phyloP scores from a whole-genome alignment of 2,888 invertebrate genomes.

The Leucania comma region DNA sequence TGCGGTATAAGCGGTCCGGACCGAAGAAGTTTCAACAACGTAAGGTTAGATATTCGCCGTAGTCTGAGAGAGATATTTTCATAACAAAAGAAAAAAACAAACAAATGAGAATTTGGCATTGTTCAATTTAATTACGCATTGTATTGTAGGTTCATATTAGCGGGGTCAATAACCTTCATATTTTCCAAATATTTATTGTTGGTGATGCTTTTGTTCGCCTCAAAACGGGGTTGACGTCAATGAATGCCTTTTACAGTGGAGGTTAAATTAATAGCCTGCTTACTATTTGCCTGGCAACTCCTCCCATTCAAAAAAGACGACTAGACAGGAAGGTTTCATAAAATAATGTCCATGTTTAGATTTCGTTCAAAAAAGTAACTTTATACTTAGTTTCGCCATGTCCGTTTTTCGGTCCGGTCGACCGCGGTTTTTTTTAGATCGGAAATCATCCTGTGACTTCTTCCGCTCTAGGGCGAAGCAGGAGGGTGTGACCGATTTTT shows the following conservation, averaged over 20 bases:
- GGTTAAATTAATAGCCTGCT: not conserved
- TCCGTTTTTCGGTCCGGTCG: no score
- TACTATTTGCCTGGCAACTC: not conserved
- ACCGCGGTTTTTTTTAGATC: no score
- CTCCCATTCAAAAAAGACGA: not conserved
- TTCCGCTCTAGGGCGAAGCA: no score
- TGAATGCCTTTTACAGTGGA: not conserved
- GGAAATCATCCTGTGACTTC: no score
- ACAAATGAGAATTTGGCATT: not conserved
- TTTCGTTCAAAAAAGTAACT: no score
- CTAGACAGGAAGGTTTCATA: not conserved
- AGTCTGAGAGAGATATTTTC: no score
- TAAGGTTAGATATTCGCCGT: no score
- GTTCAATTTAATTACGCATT: constrained; percentile 10
- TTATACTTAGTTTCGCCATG: no score
- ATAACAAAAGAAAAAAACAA: constrained; percentile 1
- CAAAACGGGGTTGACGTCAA: constrained; percentile 2
- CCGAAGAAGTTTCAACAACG: no score
- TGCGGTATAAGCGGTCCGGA: no score
- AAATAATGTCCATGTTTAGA: not conserved
- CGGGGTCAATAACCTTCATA: not conserved
- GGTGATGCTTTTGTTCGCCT: constrained; percentile 13
- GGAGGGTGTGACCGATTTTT: no score
- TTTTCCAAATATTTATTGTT: constrained; percentile 14
- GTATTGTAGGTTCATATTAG: constrained; percentile 1